These are phyloP conservation scores for Dryococelus australis DNA, from an alignment of 2,888 invertebrate species.

Conservation along the genomic window DNA sequence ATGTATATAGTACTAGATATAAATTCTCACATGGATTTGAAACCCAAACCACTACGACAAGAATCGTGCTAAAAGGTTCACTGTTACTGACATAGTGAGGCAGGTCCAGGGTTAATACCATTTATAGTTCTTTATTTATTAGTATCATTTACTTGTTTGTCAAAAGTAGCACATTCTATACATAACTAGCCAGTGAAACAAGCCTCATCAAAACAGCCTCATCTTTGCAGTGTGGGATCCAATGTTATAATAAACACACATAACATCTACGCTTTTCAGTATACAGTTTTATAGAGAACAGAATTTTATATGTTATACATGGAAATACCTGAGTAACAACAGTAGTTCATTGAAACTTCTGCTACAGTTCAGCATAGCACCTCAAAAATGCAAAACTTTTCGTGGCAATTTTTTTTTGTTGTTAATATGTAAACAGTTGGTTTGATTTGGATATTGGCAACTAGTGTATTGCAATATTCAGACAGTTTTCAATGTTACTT, in stretches of 20 bases:
- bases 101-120: background rate
- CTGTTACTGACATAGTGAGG: background rate
- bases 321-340: slow-evolving; percentile 4
- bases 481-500: background rate
- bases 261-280: background rate
- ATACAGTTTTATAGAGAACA: background rate
- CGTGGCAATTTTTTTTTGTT: background rate
- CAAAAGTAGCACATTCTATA: background rate
- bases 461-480: background rate
- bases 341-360: background rate
- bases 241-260: background rate
- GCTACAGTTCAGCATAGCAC: slow-evolving; percentile 1
- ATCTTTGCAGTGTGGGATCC: background rate
- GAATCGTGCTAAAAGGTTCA: background rate
- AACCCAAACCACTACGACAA: slow-evolving; percentile 28
- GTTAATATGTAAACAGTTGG: background rate
- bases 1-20: slow-evolving; percentile 21
- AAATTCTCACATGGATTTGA: slow-evolving; percentile 20
- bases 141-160: background rate
- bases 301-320: background rate
- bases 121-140: background rate
- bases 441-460: background rate
- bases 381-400: background rate
- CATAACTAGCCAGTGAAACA: background rate
- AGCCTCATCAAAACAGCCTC: slow-evolving; percentile 11